These are phyloP conservation scores for Peromyscus maniculatus DNA, from an alignment of 2,113 vertebrate genomes.

Conservation along the genomic window DNA sequence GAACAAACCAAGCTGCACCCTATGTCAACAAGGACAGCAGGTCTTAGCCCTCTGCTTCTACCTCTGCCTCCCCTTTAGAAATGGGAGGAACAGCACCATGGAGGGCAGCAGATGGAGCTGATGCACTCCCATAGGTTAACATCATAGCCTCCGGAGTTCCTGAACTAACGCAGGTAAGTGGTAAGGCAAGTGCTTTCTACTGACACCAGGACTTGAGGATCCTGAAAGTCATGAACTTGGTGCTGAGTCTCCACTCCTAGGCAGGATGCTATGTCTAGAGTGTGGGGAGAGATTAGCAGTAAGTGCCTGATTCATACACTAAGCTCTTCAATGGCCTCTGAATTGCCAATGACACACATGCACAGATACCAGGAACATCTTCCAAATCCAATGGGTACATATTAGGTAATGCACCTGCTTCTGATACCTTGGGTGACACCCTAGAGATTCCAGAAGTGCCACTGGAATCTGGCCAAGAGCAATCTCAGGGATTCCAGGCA, in stretches of 20 bases:
- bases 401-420: neutral
- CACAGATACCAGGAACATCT: neutral
- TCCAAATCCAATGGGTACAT: neutral
- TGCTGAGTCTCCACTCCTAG: neutral
- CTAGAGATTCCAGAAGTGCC: neutral
- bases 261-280: neutral
- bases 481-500: neutral
- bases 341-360: neutral
- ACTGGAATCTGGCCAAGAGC: neutral
- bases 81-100: neutral
- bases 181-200: neutral
- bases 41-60: neutral
- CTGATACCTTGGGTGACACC: neutral
- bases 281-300: neutral
- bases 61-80: neutral
- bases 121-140: too few species aligned
- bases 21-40: too few species aligned
- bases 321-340: neutral
- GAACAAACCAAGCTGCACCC: neutral
- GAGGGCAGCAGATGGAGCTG: neutral
- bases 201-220: neutral
- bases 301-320: neutral
- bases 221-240: neutral
- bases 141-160: neutral
- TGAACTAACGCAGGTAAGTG: neutral